Percentiles rank a stretch among this genome's conserved stretches.
Evolutionary conservation across 2,797 vertebrate species (phyloP).

Genomic region (Sciurus vulgaris): DNA sequence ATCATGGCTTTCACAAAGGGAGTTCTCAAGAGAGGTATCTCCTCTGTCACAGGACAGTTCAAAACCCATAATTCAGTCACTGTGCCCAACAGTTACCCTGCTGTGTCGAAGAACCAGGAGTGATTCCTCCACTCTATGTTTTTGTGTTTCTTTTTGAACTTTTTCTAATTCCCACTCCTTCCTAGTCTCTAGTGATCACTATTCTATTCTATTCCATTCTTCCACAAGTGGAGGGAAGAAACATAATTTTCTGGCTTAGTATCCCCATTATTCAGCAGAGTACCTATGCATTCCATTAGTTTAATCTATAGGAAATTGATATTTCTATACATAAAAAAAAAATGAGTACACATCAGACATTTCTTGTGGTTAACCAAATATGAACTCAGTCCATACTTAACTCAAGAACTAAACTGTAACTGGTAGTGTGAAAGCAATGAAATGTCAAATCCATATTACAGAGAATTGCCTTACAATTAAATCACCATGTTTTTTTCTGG

Average conservation of each 20-base stretch:
- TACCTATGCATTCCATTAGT: background rate
- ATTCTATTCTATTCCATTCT: too few species aligned
- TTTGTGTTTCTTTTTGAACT: too few species aligned
- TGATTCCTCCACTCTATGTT: too few species aligned
- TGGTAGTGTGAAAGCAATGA: conserved; percentile 8
- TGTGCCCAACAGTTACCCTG: too few species aligned
- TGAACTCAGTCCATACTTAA: background rate
- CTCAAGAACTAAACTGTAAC: background rate
- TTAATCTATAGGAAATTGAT: background rate
- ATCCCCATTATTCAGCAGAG: background rate
- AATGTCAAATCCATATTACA: background rate
- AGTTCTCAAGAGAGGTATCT: too few species aligned
- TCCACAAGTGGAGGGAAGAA: background rate
- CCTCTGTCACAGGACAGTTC: too few species aligned
- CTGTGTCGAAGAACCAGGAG: too few species aligned
- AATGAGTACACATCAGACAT: background rate
- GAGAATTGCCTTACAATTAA: background rate
- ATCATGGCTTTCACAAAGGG: too few species aligned
- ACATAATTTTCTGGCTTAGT: background rate
- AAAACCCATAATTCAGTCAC: too few species aligned
- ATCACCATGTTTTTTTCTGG: background rate
- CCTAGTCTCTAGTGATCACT: too few species aligned
- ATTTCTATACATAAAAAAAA: conserved; percentile 37
- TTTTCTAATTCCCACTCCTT: too few species aligned
- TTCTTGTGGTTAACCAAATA: background rate